phyloP scores from a whole-genome alignment of 1,140 invertebrate species.

The Marisa cornuarietis region DNA sequence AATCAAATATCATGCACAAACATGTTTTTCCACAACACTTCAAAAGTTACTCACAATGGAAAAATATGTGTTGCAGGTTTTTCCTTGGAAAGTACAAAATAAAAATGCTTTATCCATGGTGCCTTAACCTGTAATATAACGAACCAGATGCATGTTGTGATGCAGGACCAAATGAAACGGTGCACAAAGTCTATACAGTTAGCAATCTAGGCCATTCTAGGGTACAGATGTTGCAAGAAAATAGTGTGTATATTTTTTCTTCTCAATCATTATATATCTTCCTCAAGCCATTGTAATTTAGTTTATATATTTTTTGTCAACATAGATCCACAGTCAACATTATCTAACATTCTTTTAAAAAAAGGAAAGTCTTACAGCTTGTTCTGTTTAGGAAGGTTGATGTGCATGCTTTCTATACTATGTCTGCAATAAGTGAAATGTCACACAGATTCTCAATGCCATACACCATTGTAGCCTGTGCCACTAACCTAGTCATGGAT shows the following conservation, averaged over 20 bases:
- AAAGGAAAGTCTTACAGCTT: no score
- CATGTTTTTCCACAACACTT: not conserved
- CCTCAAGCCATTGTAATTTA: no score
- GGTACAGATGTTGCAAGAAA: not conserved
- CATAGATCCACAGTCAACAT: no score
- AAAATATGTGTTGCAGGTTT: not conserved
- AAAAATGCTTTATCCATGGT: constrained; percentile 21
- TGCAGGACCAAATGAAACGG: not conserved
- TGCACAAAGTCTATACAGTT: not conserved
- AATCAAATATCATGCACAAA: not conserved
- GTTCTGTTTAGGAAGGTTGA: no score
- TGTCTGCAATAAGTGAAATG: no score
- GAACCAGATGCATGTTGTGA: not conserved
- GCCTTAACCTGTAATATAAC: not conserved
- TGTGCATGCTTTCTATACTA: no score
- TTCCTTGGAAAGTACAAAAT: not conserved
- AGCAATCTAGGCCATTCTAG: not conserved
- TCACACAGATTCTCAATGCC: no score
- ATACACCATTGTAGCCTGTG: no score
- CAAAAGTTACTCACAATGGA: not conserved
- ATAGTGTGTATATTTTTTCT: not conserved
- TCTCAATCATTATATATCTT: not conserved
- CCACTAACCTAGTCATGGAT: no score
- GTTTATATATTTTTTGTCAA: no score
- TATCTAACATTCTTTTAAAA: no score